These are phyloP conservation scores for Erpetoichthys calabaricus DNA, from an alignment of 2,797 vertebrate species.

Conservation along the genomic window DNA sequence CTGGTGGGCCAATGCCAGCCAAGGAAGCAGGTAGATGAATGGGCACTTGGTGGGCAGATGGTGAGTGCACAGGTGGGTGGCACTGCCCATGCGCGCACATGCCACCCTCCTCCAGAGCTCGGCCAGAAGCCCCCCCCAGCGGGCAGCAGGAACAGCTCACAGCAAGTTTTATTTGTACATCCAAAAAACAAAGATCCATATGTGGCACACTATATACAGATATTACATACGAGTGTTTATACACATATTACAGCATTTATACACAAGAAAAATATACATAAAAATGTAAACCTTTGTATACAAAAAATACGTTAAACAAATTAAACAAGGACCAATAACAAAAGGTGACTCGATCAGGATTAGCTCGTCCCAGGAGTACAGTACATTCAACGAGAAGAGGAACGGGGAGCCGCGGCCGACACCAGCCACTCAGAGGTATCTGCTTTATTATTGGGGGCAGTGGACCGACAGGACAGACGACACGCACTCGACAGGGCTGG, in stretches of 20 bases:
- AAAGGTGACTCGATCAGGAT: constrained; percentile 94
- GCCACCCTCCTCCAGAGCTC: no score
- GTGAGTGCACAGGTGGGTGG: no score
- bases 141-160: constrained; percentile 63
- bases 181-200: constrained; percentile 97
- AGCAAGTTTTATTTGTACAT: constrained; percentile 99
- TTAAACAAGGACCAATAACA: constrained; percentile 98
- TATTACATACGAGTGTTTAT: constrained; percentile 99
- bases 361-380: constrained; percentile 93
- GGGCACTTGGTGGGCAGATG: no score
- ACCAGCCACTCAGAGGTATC: neutral
- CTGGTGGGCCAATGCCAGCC: no score
- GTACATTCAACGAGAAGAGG: constrained; percentile 99
- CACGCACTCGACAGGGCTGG: no score
- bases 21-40: no score
- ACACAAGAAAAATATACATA: constrained; percentile 99
- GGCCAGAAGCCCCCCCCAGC: no score
- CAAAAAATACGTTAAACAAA: constrained; percentile 99
- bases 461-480: no score
- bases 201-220: constrained; percentile 99
- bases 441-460: no score
- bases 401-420: constrained; percentile 27
- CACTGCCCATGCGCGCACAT: no score
- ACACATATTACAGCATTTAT: constrained; percentile 99
- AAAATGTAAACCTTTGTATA: constrained; percentile 99